Evolutionary conservation across 2,888 invertebrate species (phyloP), one percentile per base, ranked within the genome.

Genomic region (Eudemis profundana): DNA sequence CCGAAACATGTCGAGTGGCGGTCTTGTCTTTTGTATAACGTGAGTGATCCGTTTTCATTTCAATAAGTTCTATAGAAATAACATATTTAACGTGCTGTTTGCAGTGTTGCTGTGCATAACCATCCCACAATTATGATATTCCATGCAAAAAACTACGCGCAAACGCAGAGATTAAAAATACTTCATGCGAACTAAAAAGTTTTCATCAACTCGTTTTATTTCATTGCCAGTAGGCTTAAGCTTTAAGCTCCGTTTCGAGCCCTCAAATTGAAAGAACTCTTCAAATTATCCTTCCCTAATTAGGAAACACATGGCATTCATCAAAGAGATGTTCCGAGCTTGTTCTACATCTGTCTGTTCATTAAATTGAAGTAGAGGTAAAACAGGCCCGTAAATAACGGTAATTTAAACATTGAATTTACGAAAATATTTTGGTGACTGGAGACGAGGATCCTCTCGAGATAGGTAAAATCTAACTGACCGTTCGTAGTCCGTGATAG

Each of bases 271-370:
- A 47, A 51, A 57, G 33, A 36, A 5, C 46, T 40, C 40, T 54
- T 23, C 19, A 38, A 21, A 21, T 46, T 21, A 47, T 36, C 29
- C 17, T 42, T 23, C 42, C 23, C 50, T 44, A 64, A 64, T 57
- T 57, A 64, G 10, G 29, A 21, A 57, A 64, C 63, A 57, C 57
- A 50, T 64, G 63, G 49, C 50, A 64, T 50, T 64, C 57, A 59
- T 64, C 59, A 64, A 51, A 64, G 50, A 40, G 23, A 59, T 51
- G 33, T 23, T 50, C 50, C 21, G 19, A 42, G 57, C 44, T 59
- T 64, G 23, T 57, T 44, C n/a, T 44, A 51, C 47, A 15, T 44
- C 57, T 44, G 44, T 38, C 36, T 53, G 53, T 44, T 64, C 36
- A 44, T 57, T 57, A 63, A 49, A 57, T 44, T 44, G 19, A 10